phyloP scores from a whole-genome alignment of 2,888 invertebrate genomes.

The Thera obeliscata region DNA sequence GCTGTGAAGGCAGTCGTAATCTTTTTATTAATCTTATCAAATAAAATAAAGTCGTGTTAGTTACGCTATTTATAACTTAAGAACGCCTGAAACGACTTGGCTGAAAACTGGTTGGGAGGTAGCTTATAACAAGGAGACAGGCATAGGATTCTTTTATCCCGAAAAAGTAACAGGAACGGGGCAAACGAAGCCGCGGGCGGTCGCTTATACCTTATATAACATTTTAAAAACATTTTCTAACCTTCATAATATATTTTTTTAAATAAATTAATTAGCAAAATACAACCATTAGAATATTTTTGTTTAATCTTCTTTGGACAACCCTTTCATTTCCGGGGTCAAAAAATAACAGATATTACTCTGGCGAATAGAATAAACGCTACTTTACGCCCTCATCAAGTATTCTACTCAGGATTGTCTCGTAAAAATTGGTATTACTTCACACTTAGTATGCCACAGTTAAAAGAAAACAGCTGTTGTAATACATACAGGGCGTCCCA shows the following conservation, averaged over 20 bases:
- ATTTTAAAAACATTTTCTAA: neutral
- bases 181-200: no score
- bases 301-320: conserved; percentile 4
- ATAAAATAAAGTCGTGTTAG: no score
- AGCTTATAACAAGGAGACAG: no score
- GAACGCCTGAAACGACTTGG: no score
- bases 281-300: neutral
- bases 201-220: neutral
- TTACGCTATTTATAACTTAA: no score
- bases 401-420: conserved; percentile 61
- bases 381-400: conserved; percentile 56
- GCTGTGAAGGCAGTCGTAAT: no score
- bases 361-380: conserved; percentile 37
- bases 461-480: conserved; percentile 1
- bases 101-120: no score
- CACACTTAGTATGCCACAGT: conserved; percentile 61
- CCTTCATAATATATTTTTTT: neutral
- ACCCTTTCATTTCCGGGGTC: conserved; percentile 13
- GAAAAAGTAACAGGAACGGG: no score
- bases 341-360: conserved; percentile 22
- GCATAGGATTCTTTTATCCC: no score
- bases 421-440: conserved; percentile 78
- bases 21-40: no score
- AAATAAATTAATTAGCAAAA: neutral
- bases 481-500: neutral